A percentile compares a stretch with the other conserved stretches of the same genome.
phyloP scores from a whole-genome alignment of 2,797 vertebrate genomes.

The Gymnocypris eckloni region DNA sequence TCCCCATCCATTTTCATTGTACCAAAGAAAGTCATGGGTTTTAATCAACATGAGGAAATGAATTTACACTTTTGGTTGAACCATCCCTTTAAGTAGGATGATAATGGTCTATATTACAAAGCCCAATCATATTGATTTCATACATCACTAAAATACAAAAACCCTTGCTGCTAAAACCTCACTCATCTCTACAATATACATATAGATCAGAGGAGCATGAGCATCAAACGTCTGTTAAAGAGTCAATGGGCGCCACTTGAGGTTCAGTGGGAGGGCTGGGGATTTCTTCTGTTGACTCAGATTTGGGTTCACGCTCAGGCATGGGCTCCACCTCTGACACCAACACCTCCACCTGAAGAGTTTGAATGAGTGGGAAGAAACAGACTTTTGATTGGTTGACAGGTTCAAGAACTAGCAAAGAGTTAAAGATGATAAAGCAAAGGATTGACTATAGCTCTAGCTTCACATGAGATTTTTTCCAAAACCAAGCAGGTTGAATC shows the following conservation, averaged over 20 bases:
- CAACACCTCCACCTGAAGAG: conserved; percentile 74
- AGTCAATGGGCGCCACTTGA: conserved; percentile 80
- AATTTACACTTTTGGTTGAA: conserved; percentile 1
- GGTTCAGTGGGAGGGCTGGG: conserved; percentile 77
- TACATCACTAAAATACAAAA: conserved; percentile 19
- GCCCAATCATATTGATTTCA: neutral
- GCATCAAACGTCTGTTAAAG: conserved; percentile 56
- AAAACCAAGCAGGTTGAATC: neutral
- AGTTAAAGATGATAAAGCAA: neutral
- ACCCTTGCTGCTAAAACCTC: neutral
- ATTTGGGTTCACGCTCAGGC: conserved; percentile 5
- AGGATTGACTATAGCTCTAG: neutral
- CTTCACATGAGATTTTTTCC: neutral
- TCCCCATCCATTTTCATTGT: neutral
- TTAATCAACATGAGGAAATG: neutral
- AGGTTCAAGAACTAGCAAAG: neutral
- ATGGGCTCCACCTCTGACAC: conserved; percentile 71
- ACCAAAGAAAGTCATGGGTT: conserved; percentile 1
- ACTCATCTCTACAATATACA: conserved; percentile 24
- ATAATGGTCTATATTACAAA: neutral
- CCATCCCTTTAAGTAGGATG: neutral
- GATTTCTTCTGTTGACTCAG: conserved; percentile 68
- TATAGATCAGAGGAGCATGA: conserved; percentile 13
- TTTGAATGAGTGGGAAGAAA: neutral
- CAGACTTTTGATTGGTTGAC: neutral